A percentile compares a stretch with the other conserved stretches of the same genome.
Evolutionary conservation across 2,113 vertebrate genomes (phyloP).

Genomic region (Oncorhynchus nerka): DNA sequence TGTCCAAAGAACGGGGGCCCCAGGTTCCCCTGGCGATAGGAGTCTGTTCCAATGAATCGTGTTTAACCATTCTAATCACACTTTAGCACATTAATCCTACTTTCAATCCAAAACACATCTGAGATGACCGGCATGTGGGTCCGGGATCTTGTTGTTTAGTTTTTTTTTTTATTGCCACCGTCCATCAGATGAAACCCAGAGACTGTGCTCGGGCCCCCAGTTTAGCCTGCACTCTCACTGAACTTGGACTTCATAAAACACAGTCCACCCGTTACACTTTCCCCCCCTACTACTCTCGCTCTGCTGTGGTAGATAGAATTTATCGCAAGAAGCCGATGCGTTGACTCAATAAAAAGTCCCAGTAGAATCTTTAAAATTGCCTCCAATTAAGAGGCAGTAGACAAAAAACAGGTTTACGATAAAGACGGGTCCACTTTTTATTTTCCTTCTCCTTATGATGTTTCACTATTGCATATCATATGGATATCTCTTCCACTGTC

Average conservation of each 20-base stretch:
- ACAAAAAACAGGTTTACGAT: constrained; percentile 80
- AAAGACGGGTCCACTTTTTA: constrained; percentile 69
- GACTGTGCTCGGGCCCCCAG: constrained; percentile 77
- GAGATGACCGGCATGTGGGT: constrained; percentile 85
- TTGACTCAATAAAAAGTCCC: constrained; percentile 82
- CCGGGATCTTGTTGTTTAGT: constrained; percentile 1
- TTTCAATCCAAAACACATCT: constrained; percentile 97
- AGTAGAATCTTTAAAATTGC: constrained; percentile 86
- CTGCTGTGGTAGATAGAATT: constrained; percentile 70
- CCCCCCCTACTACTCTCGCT: constrained; percentile 36
- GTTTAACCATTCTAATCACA: constrained; percentile 99
- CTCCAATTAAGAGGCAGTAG: constrained; percentile 81
- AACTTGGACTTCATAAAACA: constrained; percentile 94
- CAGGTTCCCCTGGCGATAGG: constrained; percentile 80
- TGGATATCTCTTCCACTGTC: constrained; percentile 37
- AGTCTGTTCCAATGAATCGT: constrained; percentile 97
- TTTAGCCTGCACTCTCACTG: constrained; percentile 92
- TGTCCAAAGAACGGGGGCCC: constrained; percentile 79
- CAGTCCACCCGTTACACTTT: constrained; percentile 73
- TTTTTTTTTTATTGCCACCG: constrained; percentile 80
- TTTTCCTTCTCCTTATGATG: background rate
- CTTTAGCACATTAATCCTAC: constrained; percentile 99
- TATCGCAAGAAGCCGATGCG: constrained; percentile 89
- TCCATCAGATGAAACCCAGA: constrained; percentile 96
- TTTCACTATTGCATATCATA: constrained; percentile 41